Conservation (phyloP, 2,888 invertebrate genomes). For the Cephus sareptanus region DNA sequence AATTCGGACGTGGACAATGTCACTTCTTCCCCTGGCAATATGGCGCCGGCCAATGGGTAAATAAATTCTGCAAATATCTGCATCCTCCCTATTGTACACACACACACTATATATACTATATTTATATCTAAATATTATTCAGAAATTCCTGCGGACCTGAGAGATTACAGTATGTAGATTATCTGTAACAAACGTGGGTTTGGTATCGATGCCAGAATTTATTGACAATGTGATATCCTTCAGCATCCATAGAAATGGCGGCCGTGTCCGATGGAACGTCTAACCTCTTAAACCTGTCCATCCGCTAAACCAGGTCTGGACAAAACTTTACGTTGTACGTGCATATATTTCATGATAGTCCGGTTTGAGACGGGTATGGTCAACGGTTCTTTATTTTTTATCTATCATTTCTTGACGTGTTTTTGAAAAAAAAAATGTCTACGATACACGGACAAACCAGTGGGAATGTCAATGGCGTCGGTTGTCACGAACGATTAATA, state of each 20-base stretch:
- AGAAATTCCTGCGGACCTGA: not conserved
- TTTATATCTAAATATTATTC: not conserved
- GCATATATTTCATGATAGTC: not conserved
- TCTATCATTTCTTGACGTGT: conserved; percentile 5
- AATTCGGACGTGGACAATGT: conserved; percentile 43
- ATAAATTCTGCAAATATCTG: conserved; percentile 40
- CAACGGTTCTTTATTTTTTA: conserved; percentile 5
- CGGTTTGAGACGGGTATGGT: not conserved
- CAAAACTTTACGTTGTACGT: not conserved
- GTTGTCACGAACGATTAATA: not conserved
- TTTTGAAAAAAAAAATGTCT: not conserved
- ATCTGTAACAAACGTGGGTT: not conserved
- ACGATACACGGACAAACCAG: not conserved
- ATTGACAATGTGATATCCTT: not conserved
- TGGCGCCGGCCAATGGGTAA: conserved; percentile 55
- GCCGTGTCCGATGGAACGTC: conserved; percentile 14
- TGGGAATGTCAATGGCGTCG: not conserved
- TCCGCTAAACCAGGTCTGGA: not conserved
- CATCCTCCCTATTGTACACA: conserved; percentile 26
- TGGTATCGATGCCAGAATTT: not conserved
- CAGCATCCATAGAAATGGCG: conserved; percentile 1
- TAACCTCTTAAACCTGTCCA: not conserved
- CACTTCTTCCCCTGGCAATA: conserved; percentile 31
- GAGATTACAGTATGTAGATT: not conserved
- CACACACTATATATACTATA: not conserved